Percentiles rank a stretch among this genome's conserved stretches.
phyloP scores from a whole-genome alignment of 2,888 invertebrate genomes.

The Buathra laborator region DNA sequence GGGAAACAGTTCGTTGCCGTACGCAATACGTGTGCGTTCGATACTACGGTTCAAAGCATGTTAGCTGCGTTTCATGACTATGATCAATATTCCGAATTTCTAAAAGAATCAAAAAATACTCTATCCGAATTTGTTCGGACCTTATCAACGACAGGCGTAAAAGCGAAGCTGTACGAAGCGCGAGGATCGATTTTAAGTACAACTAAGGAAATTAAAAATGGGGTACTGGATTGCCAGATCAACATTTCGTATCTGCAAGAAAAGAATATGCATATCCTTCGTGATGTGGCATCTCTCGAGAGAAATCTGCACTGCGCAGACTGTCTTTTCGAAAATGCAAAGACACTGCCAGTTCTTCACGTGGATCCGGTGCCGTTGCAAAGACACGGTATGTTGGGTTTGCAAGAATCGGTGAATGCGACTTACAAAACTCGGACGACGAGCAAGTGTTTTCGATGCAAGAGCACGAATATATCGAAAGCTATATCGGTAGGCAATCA shows the following conservation, averaged over 20 bases:
- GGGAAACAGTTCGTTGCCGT: slow-evolving; percentile 23
- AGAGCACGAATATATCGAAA: slow-evolving; percentile 31
- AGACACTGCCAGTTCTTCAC: slow-evolving; percentile 7
- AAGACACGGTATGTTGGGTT: slow-evolving; percentile 20
- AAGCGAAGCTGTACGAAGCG: slow-evolving; percentile 1
- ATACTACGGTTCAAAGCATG: slow-evolving; percentile 39
- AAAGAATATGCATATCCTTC: not conserved
- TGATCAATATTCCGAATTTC: slow-evolving; percentile 34
- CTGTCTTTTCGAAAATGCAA: not conserved
- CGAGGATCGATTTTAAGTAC: slow-evolving; percentile 14
- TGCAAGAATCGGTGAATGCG: slow-evolving; percentile 43
- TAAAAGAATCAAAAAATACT: slow-evolving; percentile 31
- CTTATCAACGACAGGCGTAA: slow-evolving; percentile 26
- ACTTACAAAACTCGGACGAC: not conserved
- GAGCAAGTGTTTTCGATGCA: slow-evolving; percentile 39
- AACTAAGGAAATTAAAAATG: slow-evolving; percentile 11
- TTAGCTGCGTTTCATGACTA: slow-evolving; percentile 52
- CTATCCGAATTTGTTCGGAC: slow-evolving; percentile 45
- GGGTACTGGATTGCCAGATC: slow-evolving; percentile 34
- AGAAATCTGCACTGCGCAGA: not conserved
- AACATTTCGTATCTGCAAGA: slow-evolving; percentile 37
- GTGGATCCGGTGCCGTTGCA: not conserved
- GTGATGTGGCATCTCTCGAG: slow-evolving; percentile 2
- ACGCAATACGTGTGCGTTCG: slow-evolving; percentile 57
- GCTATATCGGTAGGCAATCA: slow-evolving; percentile 49